Evolutionary conservation across 1,140 invertebrate genomes (phyloP), one percentile per base, ranked within the genome.

Genomic region (Chelonus insularis): DNA sequence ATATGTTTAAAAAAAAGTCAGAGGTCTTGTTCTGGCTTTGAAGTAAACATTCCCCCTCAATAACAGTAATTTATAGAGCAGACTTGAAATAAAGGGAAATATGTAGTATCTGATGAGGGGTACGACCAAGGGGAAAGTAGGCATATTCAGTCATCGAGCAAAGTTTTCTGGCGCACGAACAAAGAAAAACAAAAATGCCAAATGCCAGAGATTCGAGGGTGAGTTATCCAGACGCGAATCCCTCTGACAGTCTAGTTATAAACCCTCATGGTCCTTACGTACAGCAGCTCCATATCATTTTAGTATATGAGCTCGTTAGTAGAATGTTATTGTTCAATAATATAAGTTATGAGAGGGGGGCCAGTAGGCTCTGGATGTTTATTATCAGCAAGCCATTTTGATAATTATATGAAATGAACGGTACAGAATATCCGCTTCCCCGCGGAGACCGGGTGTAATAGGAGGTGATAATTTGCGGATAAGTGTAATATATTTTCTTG

Each of bases 391-490:
- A 29, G 60, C 62, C 64, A 61, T 68, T 39, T 57, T 52, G 59
- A 64, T 73, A 71, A 73, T 71, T 70, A 67, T 71, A 66, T 66
- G 64, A 68, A 71, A 68, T 67, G 68, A 68, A 70, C 66, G 65
- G 62, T 62, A 63, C 57, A 62, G 61, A 56, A 32, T 62, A 47
- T 41, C 52, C 41, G 57, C 32, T 37, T 37, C 32, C 23, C 12
- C 18, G 37, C 25, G 16, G 18, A n/a, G 36, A 50, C 43, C 36
- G 37, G 1, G 21, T 37, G 36, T 70, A 65, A 68, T 65, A 68
- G 66, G 56, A 62, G 65, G 63, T 65, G 64, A 67, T 68, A 68
- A 70, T 70, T 70, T 64, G 57, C 51, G 64, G 52, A 64, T 65
- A 63, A 67, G 59, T 60, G 47, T 69, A 64, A 65, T 67, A 55